Evolutionary conservation across 1,140 invertebrate genomes (phyloP), one percentile per base, ranked within the genome.

Genomic region (Psix sp.): DNA sequence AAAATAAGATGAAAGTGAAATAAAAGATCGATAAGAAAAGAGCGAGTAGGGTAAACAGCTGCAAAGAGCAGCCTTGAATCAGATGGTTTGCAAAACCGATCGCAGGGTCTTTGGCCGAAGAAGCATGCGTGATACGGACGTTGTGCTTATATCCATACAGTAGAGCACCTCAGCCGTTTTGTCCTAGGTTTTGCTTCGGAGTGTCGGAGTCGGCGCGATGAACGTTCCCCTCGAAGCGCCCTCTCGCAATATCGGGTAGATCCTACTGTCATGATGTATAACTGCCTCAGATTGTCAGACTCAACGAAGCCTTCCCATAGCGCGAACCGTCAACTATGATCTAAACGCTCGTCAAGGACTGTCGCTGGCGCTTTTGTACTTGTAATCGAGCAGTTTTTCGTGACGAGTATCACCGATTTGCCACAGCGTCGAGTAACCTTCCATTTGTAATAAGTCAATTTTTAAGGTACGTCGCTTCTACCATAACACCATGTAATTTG

Each of bases 151-250:
- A n/a, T n/a, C n/a, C n/a, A n/a, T n/a, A n/a, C n/a, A n/a, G n/a
- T n/a, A n/a, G n/a, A 52, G 71, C 57, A 60, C 70, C 49, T 66
- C n/a, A 46, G 20, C 20, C 35, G 15, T 9, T 42, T 65, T 40
- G 60, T 42, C 60, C 36, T 31, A 57, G 59, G 43, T 72, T 80
- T 74, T 74, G 66, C 71, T 68, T 73, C 72, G 48, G 80, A 72
- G 81, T 82, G 72, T 73, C 72, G 48, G 80, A 72, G 81, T 82
- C 81, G 80, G 80, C 81, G 81, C 81, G 77, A 56, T 80, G 52
- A 0, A 14, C 36, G 40, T 68, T 77, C 31, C 31, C 75, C 65
- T 74, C 79, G 39, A 74, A 77, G 79, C 80, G 79, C 77, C 76
- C 79, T 79, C 79, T 24, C 16, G 54, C 36, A 39, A 40, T 49